phyloP scores from a whole-genome alignment of 2,888 invertebrate genomes.

The Deilephila porcellus region DNA sequence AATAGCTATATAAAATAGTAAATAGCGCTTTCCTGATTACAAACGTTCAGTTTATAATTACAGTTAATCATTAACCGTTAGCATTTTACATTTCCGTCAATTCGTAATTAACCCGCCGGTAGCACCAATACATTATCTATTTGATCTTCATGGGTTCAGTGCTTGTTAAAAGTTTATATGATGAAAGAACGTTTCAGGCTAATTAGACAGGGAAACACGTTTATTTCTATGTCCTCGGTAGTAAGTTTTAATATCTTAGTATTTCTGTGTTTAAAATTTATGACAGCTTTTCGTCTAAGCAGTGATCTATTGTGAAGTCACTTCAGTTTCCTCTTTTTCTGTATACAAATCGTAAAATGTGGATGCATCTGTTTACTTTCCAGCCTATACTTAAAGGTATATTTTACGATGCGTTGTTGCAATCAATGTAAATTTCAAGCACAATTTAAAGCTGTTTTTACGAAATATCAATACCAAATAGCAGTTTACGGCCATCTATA shows the following conservation, averaged over 20 bases:
- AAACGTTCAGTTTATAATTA: slow-evolving; percentile 17
- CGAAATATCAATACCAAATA: slow-evolving; percentile 3
- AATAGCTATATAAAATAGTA: slow-evolving; percentile 18
- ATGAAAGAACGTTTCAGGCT: neutral
- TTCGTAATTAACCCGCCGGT: slow-evolving; percentile 18
- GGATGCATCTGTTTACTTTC: too few species aligned
- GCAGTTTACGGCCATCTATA: neutral
- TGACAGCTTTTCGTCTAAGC: too few species aligned
- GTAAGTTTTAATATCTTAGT: too few species aligned
- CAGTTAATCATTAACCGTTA: slow-evolving; percentile 16
- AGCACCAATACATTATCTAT: slow-evolving; percentile 15
- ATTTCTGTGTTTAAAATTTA: too few species aligned
- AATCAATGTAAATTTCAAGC: neutral
- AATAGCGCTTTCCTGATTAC: slow-evolving; percentile 23
- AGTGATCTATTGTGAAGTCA: too few species aligned
- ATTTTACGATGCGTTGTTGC: too few species aligned
- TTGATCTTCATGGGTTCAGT: slow-evolving; percentile 9
- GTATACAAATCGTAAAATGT: too few species aligned
- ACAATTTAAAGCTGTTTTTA: neutral
- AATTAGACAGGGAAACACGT: neutral
- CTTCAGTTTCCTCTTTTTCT: too few species aligned
- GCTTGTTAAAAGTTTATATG: neutral
- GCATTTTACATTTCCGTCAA: slow-evolving; percentile 26
- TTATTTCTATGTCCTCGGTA: too few species aligned
- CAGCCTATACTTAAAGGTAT: too few species aligned